Evolutionary conservation across 2,888 invertebrate species (phyloP).

Genomic region (Acanthococcus lagerstroemiae): DNA sequence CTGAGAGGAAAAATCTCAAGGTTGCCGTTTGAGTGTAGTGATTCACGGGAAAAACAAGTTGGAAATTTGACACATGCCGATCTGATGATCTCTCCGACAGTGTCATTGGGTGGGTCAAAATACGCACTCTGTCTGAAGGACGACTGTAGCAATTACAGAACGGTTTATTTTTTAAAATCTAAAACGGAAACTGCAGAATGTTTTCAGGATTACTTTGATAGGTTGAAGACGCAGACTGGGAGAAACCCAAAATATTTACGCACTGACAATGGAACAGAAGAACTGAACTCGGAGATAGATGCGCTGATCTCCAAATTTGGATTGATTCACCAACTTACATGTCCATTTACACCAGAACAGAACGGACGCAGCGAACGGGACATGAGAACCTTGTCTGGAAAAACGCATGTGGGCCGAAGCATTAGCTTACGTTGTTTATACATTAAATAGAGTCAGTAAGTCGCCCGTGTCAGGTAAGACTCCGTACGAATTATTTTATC

Average conservation of each 20-base stretch:
- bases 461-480: conserved; percentile 35
- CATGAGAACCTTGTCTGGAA: conserved; percentile 38
- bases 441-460: background rate
- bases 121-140: conserved; percentile 6
- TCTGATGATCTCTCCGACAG: background rate
- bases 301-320: conserved; percentile 29
- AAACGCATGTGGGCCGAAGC: conserved; percentile 41
- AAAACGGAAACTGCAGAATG: conserved; percentile 4
- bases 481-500: conserved; percentile 39
- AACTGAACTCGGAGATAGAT: background rate
- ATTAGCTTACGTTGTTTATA: background rate
- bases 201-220: background rate
- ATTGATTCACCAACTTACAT: conserved; percentile 36
- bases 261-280: conserved; percentile 25
- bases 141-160: conserved; percentile 11
- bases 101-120: conserved; percentile 6
- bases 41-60: background rate
- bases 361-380: conserved; percentile 40
- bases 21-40: background rate
- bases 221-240: background rate
- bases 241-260: background rate
- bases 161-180: conserved; percentile 14
- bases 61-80: conserved; percentile 14
- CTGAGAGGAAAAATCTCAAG: background rate
- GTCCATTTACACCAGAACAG: conserved; percentile 39